Evolutionary conservation across 2,888 invertebrate species (phyloP), one percentile per base, ranked within the genome.

Genomic region (Trachelus iudaicus): DNA sequence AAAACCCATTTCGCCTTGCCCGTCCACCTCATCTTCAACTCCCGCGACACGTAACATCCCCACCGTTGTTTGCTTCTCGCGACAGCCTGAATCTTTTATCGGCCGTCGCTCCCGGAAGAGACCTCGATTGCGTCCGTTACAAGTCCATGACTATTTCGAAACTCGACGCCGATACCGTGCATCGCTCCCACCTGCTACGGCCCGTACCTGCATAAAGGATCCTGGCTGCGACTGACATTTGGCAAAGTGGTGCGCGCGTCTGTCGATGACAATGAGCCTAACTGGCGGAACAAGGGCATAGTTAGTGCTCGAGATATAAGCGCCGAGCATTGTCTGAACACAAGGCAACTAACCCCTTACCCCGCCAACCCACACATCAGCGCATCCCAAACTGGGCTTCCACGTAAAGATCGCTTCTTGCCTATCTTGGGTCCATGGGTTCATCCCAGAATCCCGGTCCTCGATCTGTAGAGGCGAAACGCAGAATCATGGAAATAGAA

Each of bases 181-280:
- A 23, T 9, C 15, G 40, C 40, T 40, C 40, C 76, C 78, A 79
- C 76, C 75, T 77, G 81, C 77, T 79, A 79, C 75, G 71, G 56
- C 33, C 75, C 73, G 33, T 69, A 13, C 15, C 73, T 30, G 35
- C 34, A 73, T 77, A 33, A 31, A 56, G 77, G 76, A 33, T 76
- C 34, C 75, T 9, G 74, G 75, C 76, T 77, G 78, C 71, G 75
- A 79, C 77, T 79, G 82, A 77, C 79, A 79, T 69, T 78, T 69
- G 69, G 31, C 74, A 75, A 78, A 74, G 73, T 56, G 56, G 56
- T 56, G 56, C 23, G 74, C 35, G 56, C 73, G 69, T 13, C 75
- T 69, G 77, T 31, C 69, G 30, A 73, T 33, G 81, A 82, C 79
- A 71, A 79, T 82, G 81, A 82, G 79, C 76, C 79, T 77, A 78